These are phyloP conservation scores for Colletes gigas DNA, from an alignment of 1,140 invertebrate species.

Conservation along the genomic window DNA sequence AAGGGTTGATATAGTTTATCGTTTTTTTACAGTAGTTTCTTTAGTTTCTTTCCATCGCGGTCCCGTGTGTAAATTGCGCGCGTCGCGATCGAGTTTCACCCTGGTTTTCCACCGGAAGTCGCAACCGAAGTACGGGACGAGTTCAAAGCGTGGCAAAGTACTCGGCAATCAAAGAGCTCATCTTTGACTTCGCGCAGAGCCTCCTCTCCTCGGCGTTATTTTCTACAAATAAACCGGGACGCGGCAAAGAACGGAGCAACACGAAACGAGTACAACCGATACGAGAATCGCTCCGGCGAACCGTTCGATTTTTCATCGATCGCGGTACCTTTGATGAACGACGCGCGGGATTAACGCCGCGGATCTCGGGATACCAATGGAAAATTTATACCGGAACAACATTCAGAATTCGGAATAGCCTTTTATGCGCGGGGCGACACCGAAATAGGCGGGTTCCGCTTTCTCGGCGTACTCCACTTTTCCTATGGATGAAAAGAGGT, in stretches of 20 bases:
- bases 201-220: not conserved
- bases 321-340: not conserved
- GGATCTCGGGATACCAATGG: not conserved
- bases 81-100: not conserved
- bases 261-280: not conserved
- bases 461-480: no score
- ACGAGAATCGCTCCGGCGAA: not conserved
- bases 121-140: not conserved
- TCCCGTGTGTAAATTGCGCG: not conserved
- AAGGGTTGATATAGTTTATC: no score
- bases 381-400: no score
- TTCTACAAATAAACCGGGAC: not conserved
- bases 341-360: not conserved
- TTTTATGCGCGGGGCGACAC: no score
- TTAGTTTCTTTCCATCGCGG: not conserved
- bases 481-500: no score
- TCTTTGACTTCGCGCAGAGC: not conserved
- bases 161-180: not conserved
- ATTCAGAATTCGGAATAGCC: no score
- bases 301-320: not conserved
- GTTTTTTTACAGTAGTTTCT: not conserved
- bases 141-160: constrained; percentile 2
- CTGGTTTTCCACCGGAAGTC: not conserved
- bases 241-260: not conserved
- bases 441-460: no score